Evolutionary conservation across 1,140 invertebrate species (phyloP), one percentile per base, ranked within the genome.

Genomic region (honey bee (Apis mellifera)): DNA sequence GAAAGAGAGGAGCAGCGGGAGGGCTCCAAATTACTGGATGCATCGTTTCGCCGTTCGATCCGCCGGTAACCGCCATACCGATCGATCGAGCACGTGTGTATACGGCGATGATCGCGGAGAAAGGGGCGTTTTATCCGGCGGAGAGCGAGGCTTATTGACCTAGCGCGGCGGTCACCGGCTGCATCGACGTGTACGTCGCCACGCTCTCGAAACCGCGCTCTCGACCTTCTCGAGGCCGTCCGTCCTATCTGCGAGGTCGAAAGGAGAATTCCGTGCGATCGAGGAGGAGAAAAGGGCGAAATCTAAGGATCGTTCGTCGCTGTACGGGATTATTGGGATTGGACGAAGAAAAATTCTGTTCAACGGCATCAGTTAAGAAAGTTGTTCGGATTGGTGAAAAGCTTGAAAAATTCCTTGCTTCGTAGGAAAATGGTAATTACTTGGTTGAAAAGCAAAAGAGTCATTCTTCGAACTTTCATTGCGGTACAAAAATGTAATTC

Each of bases 81-180:
- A 60, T 78, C 64, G 70, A 32, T 54, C 50, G 55, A 57, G 71
- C 65, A 60, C 79, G 75, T 77, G 74, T 32, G 7, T 42, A 5
- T 7, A n/a, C 69, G 21, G 23, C 23, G 78, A 26, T 62, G 32
- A 54, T 9, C n/a, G 60, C 59, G 62, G 82, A 84, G 82, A 84
- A 89, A 88, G 57, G 75, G 84, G 78, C 84, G 84, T 87, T 82
- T 88, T 86, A 84, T 88, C 86, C 82, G 83, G 75, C 80, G 72
- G 65, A 90, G 85, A 86, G 83, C 70, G 78, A 88, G 78, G 84
- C 83, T 89, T 90, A 90, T 90, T 90, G 89, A 90, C 84, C 88
- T 85, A 87, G 68, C 83, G 68, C 83, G 83, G 60, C 54, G 80
- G 64, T 68, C 68, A 52, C 32, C 62, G 64, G 81, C 64, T 73